phyloP scores from a whole-genome alignment of 2,888 invertebrate genomes.

The Boloria euphrosyne region DNA sequence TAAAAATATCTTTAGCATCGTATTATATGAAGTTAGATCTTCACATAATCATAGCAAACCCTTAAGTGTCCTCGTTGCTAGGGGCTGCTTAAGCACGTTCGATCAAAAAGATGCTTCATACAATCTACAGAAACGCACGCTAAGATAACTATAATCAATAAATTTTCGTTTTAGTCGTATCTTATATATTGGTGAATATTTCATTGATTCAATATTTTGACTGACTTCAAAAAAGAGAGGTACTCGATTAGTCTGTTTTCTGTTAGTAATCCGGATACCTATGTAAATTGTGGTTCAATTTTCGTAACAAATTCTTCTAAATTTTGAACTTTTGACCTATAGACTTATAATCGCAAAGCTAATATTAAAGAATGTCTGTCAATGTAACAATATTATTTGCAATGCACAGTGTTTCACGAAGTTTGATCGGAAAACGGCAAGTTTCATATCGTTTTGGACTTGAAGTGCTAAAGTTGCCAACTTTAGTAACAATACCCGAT shows the following conservation, averaged over 20 bases:
- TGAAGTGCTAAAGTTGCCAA: conserved; percentile 33
- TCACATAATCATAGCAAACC: conserved; percentile 26
- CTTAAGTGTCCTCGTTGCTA: conserved; percentile 26
- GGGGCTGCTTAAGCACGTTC: conserved; percentile 35
- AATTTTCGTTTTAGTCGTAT: not conserved
- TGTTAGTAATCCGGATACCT: no score
- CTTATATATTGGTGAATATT: not conserved
- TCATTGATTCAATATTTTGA: no score
- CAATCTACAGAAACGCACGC: conserved; percentile 24
- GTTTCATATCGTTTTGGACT: conserved; percentile 29
- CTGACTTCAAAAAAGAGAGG: no score
- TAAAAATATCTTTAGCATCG: not conserved
- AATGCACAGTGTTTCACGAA: conserved; percentile 6
- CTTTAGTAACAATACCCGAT: conserved; percentile 38
- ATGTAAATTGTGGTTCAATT: no score
- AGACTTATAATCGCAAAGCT: no score
- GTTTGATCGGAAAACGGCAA: conserved; percentile 28
- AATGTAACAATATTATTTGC: not conserved
- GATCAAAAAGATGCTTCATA: conserved; percentile 29
- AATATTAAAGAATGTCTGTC: not conserved
- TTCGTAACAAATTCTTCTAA: no score
- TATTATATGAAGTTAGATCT: conserved; percentile 15
- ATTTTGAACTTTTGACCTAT: no score
- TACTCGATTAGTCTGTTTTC: no score
- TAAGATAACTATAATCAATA: conserved; percentile 23